phyloP scores from a whole-genome alignment of 2,797 vertebrate genomes.

The Acropternis orthonyx region DNA sequence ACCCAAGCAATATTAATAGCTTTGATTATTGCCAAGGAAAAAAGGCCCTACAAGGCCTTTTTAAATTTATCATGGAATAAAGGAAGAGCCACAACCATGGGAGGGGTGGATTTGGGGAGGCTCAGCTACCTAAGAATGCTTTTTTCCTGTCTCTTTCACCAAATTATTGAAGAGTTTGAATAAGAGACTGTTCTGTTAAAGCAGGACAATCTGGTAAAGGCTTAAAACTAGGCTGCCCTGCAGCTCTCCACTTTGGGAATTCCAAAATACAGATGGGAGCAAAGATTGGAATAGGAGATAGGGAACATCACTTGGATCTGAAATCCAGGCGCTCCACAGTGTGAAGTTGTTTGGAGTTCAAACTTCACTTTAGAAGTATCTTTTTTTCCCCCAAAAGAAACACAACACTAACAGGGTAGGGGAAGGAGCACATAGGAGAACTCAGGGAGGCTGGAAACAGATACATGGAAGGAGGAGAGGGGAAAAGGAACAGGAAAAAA shows the following conservation, averaged over 20 bases:
- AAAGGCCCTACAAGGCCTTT: neutral
- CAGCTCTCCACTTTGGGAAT: neutral
- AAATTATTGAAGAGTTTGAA: neutral
- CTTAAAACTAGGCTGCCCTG: neutral
- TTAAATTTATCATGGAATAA: neutral
- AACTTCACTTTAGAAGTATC: neutral
- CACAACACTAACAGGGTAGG: neutral
- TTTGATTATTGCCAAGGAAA: neutral
- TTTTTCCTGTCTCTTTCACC: neutral
- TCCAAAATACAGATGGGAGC: neutral
- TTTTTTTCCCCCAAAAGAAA: neutral
- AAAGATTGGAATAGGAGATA: neutral
- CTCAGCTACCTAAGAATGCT: neutral
- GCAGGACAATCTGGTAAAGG: neutral
- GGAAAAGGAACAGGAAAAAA: neutral
- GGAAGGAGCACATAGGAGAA: neutral
- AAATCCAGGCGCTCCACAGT: neutral
- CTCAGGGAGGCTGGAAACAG: neutral
- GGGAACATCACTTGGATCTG: neutral
- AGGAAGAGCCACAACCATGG: neutral
- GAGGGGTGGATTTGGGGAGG: neutral
- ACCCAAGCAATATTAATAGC: neutral
- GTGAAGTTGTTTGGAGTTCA: rapidly evolving
- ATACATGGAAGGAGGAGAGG: neutral
- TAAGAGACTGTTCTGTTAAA: neutral